Evolutionary conservation across 2,113 vertebrate genomes (phyloP).

Genomic region (Chaetodon trifascialis): DNA sequence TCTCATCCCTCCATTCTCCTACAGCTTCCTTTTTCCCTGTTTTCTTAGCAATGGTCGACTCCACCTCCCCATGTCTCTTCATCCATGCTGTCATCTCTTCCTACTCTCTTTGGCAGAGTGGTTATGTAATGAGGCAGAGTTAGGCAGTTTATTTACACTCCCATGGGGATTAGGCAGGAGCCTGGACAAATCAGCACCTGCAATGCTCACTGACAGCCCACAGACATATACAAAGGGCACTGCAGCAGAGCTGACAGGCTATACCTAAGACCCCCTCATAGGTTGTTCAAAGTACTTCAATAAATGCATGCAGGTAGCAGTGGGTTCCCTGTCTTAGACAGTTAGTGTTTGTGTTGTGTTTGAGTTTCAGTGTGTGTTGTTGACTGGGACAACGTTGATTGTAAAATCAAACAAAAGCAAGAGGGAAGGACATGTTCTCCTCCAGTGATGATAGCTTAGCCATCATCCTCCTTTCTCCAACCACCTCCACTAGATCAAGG

Average conservation of each 20-base stretch:
- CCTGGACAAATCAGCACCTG: conserved; percentile 65
- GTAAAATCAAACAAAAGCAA: no score
- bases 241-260: conserved; percentile 43
- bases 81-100: conserved; percentile 39
- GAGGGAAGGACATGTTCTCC: no score
- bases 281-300: conserved; percentile 23
- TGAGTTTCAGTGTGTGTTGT: background rate
- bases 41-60: background rate
- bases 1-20: background rate
- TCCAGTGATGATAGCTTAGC: no score
- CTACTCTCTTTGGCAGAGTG: conserved; percentile 32
- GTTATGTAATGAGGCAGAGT: conserved; percentile 69
- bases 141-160: conserved; percentile 69
- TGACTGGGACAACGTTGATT: no score
- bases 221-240: conserved; percentile 10
- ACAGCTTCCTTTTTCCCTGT: background rate
- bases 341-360: conserved; percentile 3
- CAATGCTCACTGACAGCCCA: conserved; percentile 44
- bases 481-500: no score
- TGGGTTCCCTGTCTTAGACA: background rate
- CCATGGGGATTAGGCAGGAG: conserved; percentile 71
- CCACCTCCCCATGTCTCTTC: conserved; percentile 10
- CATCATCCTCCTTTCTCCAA: no score
- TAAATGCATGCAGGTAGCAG: conserved; percentile 16
- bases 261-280: conserved; percentile 18